These are phyloP conservation scores for Argya squamiceps DNA, from an alignment of 2,797 vertebrate genomes.

Conservation along the genomic window DNA sequence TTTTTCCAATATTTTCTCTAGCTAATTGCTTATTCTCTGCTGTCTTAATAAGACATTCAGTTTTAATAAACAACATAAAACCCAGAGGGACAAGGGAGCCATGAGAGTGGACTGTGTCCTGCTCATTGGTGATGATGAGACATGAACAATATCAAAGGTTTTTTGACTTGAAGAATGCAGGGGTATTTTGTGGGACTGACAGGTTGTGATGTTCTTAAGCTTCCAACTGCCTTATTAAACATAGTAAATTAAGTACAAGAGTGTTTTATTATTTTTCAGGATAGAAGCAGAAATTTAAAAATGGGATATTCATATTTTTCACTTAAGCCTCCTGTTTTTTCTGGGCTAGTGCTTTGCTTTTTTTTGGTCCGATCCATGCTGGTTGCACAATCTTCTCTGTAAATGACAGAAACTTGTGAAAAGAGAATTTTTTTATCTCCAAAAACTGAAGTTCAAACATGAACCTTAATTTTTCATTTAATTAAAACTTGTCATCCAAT, in stretches of 20 bases:
- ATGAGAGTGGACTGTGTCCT: background rate
- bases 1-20: background rate
- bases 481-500: background rate
- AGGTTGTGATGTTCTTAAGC: background rate
- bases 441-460: background rate
- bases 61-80: constrained; percentile 22
- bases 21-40: background rate
- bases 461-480: background rate
- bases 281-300: background rate
- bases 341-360: background rate
- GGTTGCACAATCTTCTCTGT: background rate
- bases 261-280: background rate
- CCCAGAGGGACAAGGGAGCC: background rate
- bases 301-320: background rate
- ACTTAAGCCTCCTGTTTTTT: background rate
- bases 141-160: background rate
- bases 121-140: background rate
- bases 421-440: background rate
- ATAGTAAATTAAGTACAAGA: background rate
- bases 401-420: background rate
- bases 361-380: background rate
- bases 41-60: background rate
- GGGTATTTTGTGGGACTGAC: background rate
- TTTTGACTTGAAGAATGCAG: background rate
- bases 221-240: background rate